Base-by-base conservation (phyloP, 2,888 invertebrate genomes). In the Agrotis ipsilon region DNA sequence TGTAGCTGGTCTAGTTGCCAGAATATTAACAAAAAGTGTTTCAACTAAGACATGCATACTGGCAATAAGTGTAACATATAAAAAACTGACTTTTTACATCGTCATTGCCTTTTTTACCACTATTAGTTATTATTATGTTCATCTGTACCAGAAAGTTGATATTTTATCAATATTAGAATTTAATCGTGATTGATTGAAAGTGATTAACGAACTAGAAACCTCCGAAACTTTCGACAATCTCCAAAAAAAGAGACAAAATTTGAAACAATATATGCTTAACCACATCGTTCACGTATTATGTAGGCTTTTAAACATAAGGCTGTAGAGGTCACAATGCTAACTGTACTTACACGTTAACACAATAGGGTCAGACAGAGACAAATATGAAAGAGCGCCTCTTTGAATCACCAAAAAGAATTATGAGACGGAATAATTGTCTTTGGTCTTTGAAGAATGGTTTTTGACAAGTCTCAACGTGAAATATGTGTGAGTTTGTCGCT, bases 291-390 rank as follows among this genome's bases (percentile, higher is more conserved):
- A 73, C 1, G 18, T 61, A 52, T 54, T n/a, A 71, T 75, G 63
- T 75, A 68, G 68, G 80, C 72, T 75, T 64, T 75, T 55, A 75
- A 78, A 80, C 75, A 67, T 62, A 68, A 78, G 68, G 51, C 75
- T 74, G 69, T 71, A 68, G 61, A 84, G 73, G 82, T 83, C 78
- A 74, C 69, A 72, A 77, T 76, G 78, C 67, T 81, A 82, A 85
- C 85, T 71, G 75, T 78, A 59, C 71, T 72, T 71, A 80, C 72
- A 68, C 73, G 74, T 58, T 67, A 68, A 78, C 74, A 85, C 85
- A 86, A 86, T 83, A 85, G 72, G 80, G 79, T 63, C 72, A 72
- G 74, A 80, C 86, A 83, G 80, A 82, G 84, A 87, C 79, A 80
- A 84, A 87, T 86, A 84, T 81, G 72, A 73, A 55, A 21, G 76